phyloP scores from a whole-genome alignment of 37 sponge, comb jelly and placozoan species.

The Oopsacas minuta region DNA sequence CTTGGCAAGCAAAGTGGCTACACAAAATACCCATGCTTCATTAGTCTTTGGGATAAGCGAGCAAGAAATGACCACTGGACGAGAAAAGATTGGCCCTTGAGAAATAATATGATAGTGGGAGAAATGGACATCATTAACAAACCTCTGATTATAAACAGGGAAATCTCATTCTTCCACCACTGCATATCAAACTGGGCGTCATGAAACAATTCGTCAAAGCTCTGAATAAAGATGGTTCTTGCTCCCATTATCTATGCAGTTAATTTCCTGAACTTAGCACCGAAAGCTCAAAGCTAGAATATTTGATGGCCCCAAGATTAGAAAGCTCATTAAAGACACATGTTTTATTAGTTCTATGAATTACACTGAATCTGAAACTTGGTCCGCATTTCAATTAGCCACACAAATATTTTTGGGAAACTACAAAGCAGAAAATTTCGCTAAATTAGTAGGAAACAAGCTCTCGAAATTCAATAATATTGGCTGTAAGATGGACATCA shows the following conservation, averaged over 20 bases:
- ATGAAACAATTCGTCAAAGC: background rate
- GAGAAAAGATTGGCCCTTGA: background rate
- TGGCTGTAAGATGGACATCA: slow-evolving; percentile 9
- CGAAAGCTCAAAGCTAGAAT: background rate
- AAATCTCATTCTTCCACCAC: background rate
- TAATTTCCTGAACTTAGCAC: background rate
- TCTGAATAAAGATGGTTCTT: background rate
- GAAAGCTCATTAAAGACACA: background rate
- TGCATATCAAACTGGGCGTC: background rate
- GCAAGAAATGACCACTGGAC: background rate
- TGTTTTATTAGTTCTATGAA: background rate
- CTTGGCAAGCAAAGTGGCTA: background rate
- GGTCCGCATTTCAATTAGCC: background rate
- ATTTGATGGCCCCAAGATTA: background rate
- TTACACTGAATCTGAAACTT: background rate
- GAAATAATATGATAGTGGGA: background rate
- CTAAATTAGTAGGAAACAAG: background rate
- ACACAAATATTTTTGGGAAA: background rate
- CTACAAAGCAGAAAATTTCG: background rate
- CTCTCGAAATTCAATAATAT: background rate
- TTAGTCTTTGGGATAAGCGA: background rate
- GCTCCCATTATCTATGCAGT: background rate
- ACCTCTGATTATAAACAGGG: too few relatives aligned
- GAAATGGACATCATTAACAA: background rate
- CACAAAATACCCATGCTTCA: background rate